phyloP scores from a whole-genome alignment of 2,797 vertebrate species.

The Poecilia gillii region DNA sequence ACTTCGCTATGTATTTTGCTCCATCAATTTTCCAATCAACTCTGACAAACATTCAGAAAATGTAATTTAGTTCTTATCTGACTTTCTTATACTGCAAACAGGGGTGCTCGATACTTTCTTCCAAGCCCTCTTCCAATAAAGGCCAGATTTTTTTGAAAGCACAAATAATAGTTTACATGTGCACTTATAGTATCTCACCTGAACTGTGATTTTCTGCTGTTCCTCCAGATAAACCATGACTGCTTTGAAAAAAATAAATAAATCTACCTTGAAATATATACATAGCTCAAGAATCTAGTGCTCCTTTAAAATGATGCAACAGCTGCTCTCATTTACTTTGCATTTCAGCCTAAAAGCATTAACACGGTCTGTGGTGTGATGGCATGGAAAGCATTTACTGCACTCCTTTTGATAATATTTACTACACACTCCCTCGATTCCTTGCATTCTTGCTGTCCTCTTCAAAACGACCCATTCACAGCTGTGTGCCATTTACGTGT shows the following conservation, averaged over 20 bases:
- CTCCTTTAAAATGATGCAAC: background rate
- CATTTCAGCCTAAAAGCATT: constrained; percentile 3
- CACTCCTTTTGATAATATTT: constrained; percentile 53
- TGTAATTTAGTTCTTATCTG: background rate
- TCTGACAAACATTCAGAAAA: background rate
- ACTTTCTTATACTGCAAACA: background rate
- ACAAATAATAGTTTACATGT: background rate
- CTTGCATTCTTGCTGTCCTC: constrained; percentile 61
- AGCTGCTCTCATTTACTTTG: background rate
- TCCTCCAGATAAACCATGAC: background rate
- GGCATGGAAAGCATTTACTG: constrained; percentile 36
- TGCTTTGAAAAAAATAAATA: background rate
- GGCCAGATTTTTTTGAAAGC: background rate
- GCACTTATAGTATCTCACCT: background rate
- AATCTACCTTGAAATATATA: background rate
- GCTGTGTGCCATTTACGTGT: constrained; percentile 39
- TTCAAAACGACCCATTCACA: constrained; percentile 65
- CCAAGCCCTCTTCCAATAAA: background rate
- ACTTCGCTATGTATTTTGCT: background rate
- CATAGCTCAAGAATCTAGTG: background rate
- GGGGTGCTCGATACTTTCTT: background rate
- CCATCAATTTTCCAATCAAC: background rate
- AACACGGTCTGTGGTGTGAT: constrained; percentile 25
- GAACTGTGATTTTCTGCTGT: background rate
- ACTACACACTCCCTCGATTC: constrained; percentile 63